phyloP scores from a whole-genome alignment of 2,113 vertebrate species.

The Labeo catla region DNA sequence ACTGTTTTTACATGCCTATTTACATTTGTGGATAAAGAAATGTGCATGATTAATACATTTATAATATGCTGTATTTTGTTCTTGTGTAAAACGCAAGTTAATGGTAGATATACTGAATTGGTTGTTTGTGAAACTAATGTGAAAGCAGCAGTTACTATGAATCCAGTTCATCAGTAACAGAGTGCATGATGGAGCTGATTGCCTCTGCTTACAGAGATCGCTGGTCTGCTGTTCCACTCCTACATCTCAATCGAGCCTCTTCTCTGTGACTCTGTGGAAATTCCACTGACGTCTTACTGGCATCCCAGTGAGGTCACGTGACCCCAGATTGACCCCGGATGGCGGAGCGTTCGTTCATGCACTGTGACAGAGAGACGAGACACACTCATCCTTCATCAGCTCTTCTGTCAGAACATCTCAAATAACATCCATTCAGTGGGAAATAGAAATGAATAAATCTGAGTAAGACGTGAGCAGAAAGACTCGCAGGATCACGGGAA shows the following conservation, averaged over 20 bases:
- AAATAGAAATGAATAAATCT: background rate
- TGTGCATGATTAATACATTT: background rate
- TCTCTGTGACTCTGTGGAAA: background rate
- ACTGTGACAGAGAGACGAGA: background rate
- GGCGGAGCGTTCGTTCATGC: background rate
- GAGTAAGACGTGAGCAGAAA: too few relatives aligned
- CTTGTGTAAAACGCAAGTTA: background rate
- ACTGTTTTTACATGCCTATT: background rate
- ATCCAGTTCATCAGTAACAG: background rate
- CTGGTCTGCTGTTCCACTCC: too few relatives aligned
- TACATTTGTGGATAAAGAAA: background rate
- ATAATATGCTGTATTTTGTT: background rate
- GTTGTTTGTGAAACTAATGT: background rate
- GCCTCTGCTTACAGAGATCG: background rate
- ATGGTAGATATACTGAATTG: background rate
- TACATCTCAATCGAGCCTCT: background rate
- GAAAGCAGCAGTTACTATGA: background rate
- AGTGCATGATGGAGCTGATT: background rate
- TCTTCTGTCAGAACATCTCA: background rate
- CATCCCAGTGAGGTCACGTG: background rate
- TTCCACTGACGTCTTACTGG: background rate
- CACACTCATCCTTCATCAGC: background rate
- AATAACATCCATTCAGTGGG: background rate
- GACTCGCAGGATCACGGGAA: background rate
- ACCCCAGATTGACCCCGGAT: background rate